A percentile compares a stretch with the other conserved stretches of the same genome.
Conservation (phyloP, 1,140 invertebrate species). For the Pinna nobilis region DNA sequence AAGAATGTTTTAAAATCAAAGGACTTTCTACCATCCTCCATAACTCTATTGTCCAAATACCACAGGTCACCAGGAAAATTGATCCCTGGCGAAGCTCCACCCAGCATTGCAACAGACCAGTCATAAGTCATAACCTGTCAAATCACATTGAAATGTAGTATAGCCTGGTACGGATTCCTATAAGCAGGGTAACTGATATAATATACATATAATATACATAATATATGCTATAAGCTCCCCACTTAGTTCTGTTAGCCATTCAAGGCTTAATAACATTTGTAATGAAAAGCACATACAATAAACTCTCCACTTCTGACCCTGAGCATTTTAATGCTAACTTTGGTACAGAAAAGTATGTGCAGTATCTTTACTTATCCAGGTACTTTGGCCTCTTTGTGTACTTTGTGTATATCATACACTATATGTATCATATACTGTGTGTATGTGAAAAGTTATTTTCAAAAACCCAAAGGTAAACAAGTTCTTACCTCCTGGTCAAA, state of each 20-base stretch:
- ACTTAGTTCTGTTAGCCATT: too few relatives aligned
- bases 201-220: neutral
- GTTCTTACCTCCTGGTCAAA: constrained; percentile 69
- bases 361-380: too few relatives aligned
- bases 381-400: too few relatives aligned
- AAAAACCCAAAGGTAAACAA: neutral
- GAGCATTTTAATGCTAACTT: neutral
- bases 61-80: constrained; percentile 66
- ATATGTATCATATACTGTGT: too few relatives aligned
- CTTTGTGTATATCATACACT: too few relatives aligned
- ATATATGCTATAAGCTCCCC: neutral
- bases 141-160: neutral
- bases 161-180: too few relatives aligned
- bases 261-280: neutral
- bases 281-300: neutral
- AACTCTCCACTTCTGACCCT: neutral
- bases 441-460: neutral
- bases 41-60: constrained; percentile 40
- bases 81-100: constrained; percentile 51
- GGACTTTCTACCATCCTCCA: constrained; percentile 53
- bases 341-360: too few relatives aligned
- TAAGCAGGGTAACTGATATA: neutral
- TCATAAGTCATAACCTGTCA: constrained; percentile 67
- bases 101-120: constrained; percentile 67
- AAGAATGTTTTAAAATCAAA: constrained; percentile 67